Evolutionary conservation across 2,113 vertebrate genomes (phyloP).

Genomic region (Ptychochromis oligacanthus): DNA sequence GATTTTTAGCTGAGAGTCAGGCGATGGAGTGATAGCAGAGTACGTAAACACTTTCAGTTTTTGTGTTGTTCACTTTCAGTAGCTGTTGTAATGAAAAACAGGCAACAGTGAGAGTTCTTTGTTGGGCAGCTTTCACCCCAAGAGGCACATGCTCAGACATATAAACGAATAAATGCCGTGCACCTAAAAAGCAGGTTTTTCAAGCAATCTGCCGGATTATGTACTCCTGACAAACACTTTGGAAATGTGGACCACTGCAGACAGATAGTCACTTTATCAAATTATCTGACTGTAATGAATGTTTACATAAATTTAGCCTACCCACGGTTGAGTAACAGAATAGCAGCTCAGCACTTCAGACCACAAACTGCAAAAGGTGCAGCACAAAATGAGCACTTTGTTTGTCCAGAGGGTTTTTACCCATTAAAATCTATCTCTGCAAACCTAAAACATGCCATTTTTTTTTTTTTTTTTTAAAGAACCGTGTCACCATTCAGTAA

Average conservation of each 20-base stretch:
- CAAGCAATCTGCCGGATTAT: neutral
- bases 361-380: neutral
- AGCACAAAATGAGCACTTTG: conserved; percentile 10
- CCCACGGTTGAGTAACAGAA: neutral
- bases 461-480: too few species aligned
- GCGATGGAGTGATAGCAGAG: conserved; percentile 15
- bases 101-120: neutral
- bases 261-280: conserved; percentile 20
- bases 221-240: neutral
- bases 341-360: neutral
- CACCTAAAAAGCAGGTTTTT: neutral
- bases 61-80: conserved; percentile 8
- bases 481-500: neutral
- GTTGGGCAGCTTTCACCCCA: neutral
- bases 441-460: neutral
- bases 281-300: conserved; percentile 20
- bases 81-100: neutral
- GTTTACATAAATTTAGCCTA: conserved; percentile 9
- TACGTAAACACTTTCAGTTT: conserved; percentile 25
- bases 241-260: neutral
- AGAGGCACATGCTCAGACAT: neutral
- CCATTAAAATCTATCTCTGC: neutral
- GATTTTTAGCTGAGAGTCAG: neutral
- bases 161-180: neutral
- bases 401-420: conserved; percentile 6